Evolutionary conservation across 1,140 invertebrate species (phyloP).

Genomic region (Drosophila elegans): DNA sequence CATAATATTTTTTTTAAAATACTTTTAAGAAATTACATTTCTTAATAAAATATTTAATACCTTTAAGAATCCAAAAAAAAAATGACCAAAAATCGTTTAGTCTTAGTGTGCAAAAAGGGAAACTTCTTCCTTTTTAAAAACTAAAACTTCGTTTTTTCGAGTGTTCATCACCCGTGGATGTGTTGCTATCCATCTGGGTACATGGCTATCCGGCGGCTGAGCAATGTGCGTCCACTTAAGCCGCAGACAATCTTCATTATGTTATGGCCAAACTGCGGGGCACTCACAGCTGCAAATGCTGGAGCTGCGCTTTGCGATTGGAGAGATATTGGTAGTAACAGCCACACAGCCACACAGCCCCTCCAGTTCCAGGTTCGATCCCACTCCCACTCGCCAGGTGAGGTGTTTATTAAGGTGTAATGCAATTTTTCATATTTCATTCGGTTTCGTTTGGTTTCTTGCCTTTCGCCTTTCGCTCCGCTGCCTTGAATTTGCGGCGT

Average conservation of each 20-base stretch:
- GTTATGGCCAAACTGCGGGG: conserved; percentile 76
- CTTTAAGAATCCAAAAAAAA: too few species aligned
- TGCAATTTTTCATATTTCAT: conserved; percentile 82
- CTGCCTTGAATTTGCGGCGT: conserved; percentile 48
- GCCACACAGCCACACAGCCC: too few species aligned
- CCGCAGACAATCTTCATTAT: conserved; percentile 83
- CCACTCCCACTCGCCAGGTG: conserved; percentile 61
- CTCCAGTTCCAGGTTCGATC: conserved; percentile 21
- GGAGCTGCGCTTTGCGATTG: conserved; percentile 36
- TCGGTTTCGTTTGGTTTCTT: conserved; percentile 42
- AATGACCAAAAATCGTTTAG: too few species aligned
- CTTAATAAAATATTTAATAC: too few species aligned
- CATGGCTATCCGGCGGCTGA: conserved; percentile 24
- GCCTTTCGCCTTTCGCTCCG: conserved; percentile 15
- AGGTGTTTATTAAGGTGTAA: conserved; percentile 83
- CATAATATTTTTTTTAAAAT: too few species aligned
- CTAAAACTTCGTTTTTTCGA: neutral
- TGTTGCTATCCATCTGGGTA: conserved; percentile 9
- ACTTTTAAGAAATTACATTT: too few species aligned
- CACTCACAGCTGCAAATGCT: conserved; percentile 60
- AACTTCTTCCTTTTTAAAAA: too few species aligned
- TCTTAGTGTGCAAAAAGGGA: too few species aligned
- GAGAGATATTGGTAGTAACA: conserved; percentile 23
- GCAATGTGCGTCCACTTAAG: conserved; percentile 81
- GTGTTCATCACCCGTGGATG: conserved; percentile 16